Base-by-base conservation (phyloP, 2,888 invertebrate genomes). In the Leptarthrus brevirostris region DNA sequence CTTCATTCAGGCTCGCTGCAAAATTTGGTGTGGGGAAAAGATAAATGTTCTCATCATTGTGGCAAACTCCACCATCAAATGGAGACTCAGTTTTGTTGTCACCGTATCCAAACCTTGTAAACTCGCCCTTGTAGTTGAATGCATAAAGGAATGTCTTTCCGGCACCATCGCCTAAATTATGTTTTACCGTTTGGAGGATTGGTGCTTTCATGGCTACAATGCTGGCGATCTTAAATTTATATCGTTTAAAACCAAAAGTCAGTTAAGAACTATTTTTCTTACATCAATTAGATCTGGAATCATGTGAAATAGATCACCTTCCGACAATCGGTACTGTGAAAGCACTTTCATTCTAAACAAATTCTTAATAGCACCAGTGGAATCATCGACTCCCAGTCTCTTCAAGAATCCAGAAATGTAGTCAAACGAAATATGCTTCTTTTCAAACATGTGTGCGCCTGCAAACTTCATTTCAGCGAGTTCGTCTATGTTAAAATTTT, bases 21-120 rank as follows among this genome's bases (percentile, higher is more conserved):
- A 83, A 83, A 0, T 81, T 79, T 2, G 84, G 83, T 75, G 82
- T 83, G 10, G 85, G 84, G 78, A 89, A 89, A 12, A 89, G 79
- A 78, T 89, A 87, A 3, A 88, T 83, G 0, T 88, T 83, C 77
- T 89, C 89, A 76, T 89, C 88, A 1, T 89, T 88, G 64, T 89
- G 86, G 10, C 88, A 87, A 3, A 88, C 86, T 1, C 89, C 87
- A 24, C 85, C 86, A 44, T 79, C 80, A 75, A 86, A 86, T 0
- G 86, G 86, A 22, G 84, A 81, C 54, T 83, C 83, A 76, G 82
- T 81, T 49, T 84, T 85, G 34, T 83, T 84, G 74, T 83, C 83
- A 73, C 83, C 83, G 49, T 75, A 75, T 1, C 75, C 75, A 34
- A 75, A 75, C 22, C 72, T 56, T n/a, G 75, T 74, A 52, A 74